A percentile compares a stretch with the other conserved stretches of the same genome.
Evolutionary conservation across 2,888 invertebrate species (phyloP).

Genomic region (Hypercompe scribonia): DNA sequence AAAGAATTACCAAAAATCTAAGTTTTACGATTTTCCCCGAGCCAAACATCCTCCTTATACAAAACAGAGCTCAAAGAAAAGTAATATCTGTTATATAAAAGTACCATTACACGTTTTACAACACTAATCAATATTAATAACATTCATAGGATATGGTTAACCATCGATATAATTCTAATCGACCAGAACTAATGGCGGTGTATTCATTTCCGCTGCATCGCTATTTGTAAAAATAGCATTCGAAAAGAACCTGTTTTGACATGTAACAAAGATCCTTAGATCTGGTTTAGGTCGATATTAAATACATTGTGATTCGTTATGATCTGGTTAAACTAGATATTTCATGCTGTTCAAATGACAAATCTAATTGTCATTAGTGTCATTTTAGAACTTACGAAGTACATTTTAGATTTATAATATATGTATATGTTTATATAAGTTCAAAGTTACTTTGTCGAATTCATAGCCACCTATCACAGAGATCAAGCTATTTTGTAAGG

Average conservation of each 20-base stretch:
- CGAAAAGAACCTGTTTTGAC: neutral
- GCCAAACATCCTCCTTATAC: neutral
- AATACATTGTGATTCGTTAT: neutral
- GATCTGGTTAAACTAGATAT: neutral
- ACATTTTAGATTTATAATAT: too few species aligned
- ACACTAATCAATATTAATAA: slow-evolving; percentile 17
- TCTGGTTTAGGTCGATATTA: neutral
- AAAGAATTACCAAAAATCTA: neutral
- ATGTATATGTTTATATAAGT: too few species aligned
- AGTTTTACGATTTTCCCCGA: neutral
- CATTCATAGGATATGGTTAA: slow-evolving; percentile 48
- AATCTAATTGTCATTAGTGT: too few species aligned
- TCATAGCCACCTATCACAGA: too few species aligned
- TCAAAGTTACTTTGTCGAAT: too few species aligned
- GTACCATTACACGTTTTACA: neutral
- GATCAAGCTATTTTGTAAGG: too few species aligned
- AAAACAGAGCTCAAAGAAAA: neutral
- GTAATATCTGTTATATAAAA: neutral
- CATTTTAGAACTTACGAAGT: too few species aligned
- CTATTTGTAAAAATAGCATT: slow-evolving; percentile 24
- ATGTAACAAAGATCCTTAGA: neutral
- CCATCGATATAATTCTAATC: slow-evolving; percentile 42
- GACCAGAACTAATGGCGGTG: slow-evolving; percentile 38
- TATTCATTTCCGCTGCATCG: slow-evolving; percentile 34
- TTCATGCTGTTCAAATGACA: neutral